Percentiles rank a stretch among this genome's conserved stretches.
These are phyloP conservation scores for Cyphomyrus discorhynchus DNA, from an alignment of 2,113 vertebrate genomes.

Conservation along the genomic window DNA sequence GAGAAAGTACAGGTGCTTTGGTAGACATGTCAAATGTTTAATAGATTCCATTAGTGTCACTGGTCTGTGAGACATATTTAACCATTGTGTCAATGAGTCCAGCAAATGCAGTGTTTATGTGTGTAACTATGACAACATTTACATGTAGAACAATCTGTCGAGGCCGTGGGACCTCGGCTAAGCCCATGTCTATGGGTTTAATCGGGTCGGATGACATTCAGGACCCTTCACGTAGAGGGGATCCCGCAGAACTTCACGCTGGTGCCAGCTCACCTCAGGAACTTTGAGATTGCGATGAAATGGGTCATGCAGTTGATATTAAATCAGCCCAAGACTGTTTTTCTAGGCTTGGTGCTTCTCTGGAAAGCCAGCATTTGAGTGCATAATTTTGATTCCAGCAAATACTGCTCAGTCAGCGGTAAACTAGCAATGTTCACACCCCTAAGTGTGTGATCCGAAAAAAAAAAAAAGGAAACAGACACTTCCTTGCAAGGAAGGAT, in stretches of 20 bases:
- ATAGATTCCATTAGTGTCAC: background rate
- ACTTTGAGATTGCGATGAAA: background rate
- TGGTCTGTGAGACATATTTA: background rate
- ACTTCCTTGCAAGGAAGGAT: constrained; percentile 58
- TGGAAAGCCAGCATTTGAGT: background rate
- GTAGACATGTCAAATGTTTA: background rate
- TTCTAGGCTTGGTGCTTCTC: background rate
- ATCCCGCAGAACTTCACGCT: background rate
- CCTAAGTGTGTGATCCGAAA: constrained; percentile 44
- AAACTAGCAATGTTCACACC: constrained; percentile 39
- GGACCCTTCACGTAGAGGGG: background rate
- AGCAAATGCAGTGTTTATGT: background rate
- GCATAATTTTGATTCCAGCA: background rate
- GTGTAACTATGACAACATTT: background rate
- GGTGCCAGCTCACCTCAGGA: background rate
- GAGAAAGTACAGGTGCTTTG: background rate
- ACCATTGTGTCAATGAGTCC: background rate
- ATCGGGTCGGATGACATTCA: background rate
- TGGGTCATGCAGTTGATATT: background rate
- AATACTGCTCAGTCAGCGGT: constrained; percentile 39
- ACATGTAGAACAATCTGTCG: background rate
- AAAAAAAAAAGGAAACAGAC: constrained; percentile 61
- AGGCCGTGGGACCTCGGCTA: background rate
- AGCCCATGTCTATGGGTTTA: background rate
- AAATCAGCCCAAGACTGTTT: background rate